phyloP scores from a whole-genome alignment of 2,888 invertebrate genomes.

The Mythimna ferrago region DNA sequence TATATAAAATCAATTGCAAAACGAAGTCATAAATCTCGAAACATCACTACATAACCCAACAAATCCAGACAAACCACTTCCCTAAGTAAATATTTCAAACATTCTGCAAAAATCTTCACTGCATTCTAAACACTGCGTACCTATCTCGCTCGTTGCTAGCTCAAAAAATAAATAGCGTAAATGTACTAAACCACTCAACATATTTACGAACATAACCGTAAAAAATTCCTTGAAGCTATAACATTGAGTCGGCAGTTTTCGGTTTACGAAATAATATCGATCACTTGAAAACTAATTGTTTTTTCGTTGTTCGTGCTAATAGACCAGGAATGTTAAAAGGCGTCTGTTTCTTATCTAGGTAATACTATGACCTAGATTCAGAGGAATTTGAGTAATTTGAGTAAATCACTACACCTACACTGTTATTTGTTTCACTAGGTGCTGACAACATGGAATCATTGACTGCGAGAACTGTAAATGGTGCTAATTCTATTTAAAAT shows the following conservation, averaged over 20 bases:
- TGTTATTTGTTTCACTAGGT: constrained; percentile 30
- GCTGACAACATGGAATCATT: constrained; percentile 34
- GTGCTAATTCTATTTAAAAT: constrained; percentile 2
- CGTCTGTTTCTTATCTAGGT: constrained; percentile 51
- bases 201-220: constrained; percentile 33
- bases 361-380: constrained; percentile 46
- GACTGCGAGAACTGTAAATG: constrained; percentile 13
- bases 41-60: constrained; percentile 10
- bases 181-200: constrained; percentile 30
- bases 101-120: constrained; percentile 26
- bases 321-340: constrained; percentile 10
- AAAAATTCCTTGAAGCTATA: constrained; percentile 21
- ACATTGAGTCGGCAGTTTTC: constrained; percentile 24
- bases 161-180: constrained; percentile 38
- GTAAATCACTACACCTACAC: constrained; percentile 46
- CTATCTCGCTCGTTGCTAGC: constrained; percentile 17
- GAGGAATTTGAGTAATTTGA: constrained; percentile 21
- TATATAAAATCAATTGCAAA: background rate
- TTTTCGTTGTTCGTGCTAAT: constrained; percentile 13
- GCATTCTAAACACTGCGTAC: constrained; percentile 29
- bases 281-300: constrained; percentile 17
- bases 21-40: constrained; percentile 14
- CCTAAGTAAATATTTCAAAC: constrained; percentile 37
- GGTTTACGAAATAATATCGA: constrained; percentile 20
- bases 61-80: constrained; percentile 33